A percentile compares a stretch with the other conserved stretches of the same genome.
Evolutionary conservation across 2,797 vertebrate species (phyloP).

Genomic region (Perodicticus potto): DNA sequence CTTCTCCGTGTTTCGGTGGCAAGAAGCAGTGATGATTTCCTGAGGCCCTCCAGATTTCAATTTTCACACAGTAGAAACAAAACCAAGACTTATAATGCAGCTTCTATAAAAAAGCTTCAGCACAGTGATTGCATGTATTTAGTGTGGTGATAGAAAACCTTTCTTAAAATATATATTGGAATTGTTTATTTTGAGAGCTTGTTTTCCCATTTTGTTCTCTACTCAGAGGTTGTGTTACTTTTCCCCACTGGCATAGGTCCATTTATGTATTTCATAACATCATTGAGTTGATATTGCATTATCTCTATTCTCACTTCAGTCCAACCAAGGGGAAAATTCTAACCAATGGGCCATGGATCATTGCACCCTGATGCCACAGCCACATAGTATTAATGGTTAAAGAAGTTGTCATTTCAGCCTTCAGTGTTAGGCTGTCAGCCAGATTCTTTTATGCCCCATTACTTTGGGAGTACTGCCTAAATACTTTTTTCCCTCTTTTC

Average conservation of each 20-base stretch:
- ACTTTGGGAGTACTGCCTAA: constrained; percentile 42
- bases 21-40: background rate
- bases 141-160: background rate
- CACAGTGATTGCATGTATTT: background rate
- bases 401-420: constrained; percentile 1
- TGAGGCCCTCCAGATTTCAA: background rate
- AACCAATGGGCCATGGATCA: constrained; percentile 65
- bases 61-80: background rate
- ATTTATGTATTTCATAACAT: constrained; percentile 66
- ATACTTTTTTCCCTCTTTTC: background rate
- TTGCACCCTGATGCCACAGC: background rate
- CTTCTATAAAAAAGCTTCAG: background rate
- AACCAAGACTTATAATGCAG: background rate
- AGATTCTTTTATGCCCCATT: constrained; percentile 62
- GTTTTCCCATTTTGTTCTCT: background rate
- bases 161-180: constrained; percentile 50
- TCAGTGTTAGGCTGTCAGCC: constrained; percentile 42
- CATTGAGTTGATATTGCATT: constrained; percentile 31
- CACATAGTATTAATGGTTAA: background rate
- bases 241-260: background rate
- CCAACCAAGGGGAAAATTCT: constrained; percentile 67
- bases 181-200: background rate
- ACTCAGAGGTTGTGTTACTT: constrained; percentile 48
- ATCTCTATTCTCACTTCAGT: constrained; percentile 49
- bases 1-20: background rate